Base-by-base conservation (phyloP, 2,888 invertebrate genomes). In the Tridacna crocea region DNA sequence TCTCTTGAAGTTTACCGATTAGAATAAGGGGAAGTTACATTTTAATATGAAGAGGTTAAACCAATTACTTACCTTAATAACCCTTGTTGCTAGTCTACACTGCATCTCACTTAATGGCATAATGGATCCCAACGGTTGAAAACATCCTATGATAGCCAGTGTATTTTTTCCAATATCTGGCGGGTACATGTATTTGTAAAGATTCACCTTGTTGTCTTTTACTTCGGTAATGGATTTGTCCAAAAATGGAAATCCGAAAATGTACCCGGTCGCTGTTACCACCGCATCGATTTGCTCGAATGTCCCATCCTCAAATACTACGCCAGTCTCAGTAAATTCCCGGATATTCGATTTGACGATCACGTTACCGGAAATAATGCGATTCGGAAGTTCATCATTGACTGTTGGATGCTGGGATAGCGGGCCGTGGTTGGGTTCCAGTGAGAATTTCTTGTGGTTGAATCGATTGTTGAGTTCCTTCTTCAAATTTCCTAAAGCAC, bases 51-150 rank as follows among this genome's bases (percentile, higher is more conserved):
- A n/a, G n/a, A n/a, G n/a, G n/a, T n/a, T n/a, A n/a, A n/a, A n/a
- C n/a, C n/a, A n/a, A n/a, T n/a, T n/a, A n/a, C n/a, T 78, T 81
- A 90, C 93, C 90, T 93, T 92, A 68, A 94, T 92, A 10, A 95
- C 91, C 47, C 90, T 86, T 0, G 92, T 92, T 70, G 94, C 95
- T 84, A 95, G 91, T 3, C 95, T 90, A 51, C 94, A 92, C 87
- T 95, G 95, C 89, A 95, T 88, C 87, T 95, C 95, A 12, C 94
- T 92, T 0, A 95, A 92, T 0, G 95, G 95, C 91, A 94, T 94
- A 22, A 95, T 90, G 3, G 95, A 94, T 3, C 95, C 95, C 15
- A 93, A 87, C 0, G 95, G 95, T 90, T 95, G 94, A 47, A 94
- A 89, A 76, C 94, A 93, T 15, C 95, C 95, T 79, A 95, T 94